Conservation (phyloP, 1,140 invertebrate species). For the Maniola jurtina region DNA sequence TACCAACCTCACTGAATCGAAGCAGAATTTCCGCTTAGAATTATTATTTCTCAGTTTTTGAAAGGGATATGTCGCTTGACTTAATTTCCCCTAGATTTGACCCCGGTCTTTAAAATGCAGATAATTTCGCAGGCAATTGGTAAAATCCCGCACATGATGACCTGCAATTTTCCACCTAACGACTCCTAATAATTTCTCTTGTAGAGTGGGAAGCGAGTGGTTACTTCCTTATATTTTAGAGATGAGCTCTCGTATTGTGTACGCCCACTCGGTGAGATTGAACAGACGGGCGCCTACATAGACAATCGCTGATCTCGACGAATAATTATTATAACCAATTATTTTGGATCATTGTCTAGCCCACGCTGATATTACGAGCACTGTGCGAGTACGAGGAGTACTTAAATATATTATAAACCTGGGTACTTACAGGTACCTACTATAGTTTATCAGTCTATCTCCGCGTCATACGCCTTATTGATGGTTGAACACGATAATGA, state of each 20-base stretch:
- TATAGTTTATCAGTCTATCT: too few species aligned
- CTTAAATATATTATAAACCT: too few species aligned
- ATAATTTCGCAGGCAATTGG: neutral
- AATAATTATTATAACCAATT: constrained; percentile 32
- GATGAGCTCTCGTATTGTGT: constrained; percentile 26
- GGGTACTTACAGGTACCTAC: too few species aligned
- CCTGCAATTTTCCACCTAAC: constrained; percentile 19
- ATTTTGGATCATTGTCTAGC: constrained; percentile 20
- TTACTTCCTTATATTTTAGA: constrained; percentile 26
- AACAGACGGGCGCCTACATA: constrained; percentile 13
- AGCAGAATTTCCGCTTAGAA: too few species aligned
- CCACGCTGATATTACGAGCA: constrained; percentile 14
- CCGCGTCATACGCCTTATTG: too few species aligned
- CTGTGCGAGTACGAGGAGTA: neutral
- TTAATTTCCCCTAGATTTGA: too few species aligned
- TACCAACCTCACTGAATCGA: too few species aligned
- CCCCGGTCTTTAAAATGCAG: too few species aligned
- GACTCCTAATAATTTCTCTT: constrained; percentile 24
- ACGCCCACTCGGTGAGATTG: constrained; percentile 20
- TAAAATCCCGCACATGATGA: neutral
- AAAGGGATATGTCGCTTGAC: too few species aligned
- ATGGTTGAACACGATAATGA: too few species aligned
- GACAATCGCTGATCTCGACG: constrained; percentile 22
- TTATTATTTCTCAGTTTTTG: too few species aligned
- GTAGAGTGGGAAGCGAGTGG: constrained; percentile 27